These are phyloP conservation scores for Nematostella vectensis DNA, from an alignment of 92 coral and sea anemone genomes.

Conservation along the genomic window DNA sequence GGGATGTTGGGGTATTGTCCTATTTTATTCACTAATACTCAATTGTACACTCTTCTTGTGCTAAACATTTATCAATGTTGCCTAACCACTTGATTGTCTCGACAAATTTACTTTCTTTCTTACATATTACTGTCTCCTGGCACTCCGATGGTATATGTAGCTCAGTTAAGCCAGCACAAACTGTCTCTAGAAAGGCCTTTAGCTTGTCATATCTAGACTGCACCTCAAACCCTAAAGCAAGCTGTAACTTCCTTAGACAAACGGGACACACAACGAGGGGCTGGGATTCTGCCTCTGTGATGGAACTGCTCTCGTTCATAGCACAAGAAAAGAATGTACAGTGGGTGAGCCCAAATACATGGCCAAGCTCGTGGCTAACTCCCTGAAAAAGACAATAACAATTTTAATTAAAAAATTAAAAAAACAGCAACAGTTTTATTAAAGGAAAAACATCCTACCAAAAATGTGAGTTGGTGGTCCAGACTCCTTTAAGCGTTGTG, in stretches of 20 bases:
- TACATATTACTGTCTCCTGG: too few species aligned
- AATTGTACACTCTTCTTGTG: too few species aligned
- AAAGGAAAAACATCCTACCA: not conserved
- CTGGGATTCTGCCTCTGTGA: slow-evolving; percentile 72
- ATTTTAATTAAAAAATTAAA: not conserved
- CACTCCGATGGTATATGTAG: too few species aligned
- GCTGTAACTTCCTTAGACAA: slow-evolving; percentile 78
- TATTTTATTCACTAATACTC: too few species aligned
- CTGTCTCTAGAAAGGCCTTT: slow-evolving; percentile 23
- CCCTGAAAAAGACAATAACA: slow-evolving; percentile 35
- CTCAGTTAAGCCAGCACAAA: slow-evolving; percentile 1
- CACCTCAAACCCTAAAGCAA: slow-evolving; percentile 60
- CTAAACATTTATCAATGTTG: too few species aligned
- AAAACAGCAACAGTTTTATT: not conserved
- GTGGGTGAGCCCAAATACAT: slow-evolving; percentile 77
- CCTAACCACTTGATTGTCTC: too few species aligned
- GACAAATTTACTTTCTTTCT: too few species aligned
- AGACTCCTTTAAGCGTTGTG: not conserved
- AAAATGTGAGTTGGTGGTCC: too few species aligned
- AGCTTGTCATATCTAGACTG: slow-evolving; percentile 42
- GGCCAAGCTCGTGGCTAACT: slow-evolving; percentile 81
- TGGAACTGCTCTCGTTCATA: slow-evolving; percentile 82
- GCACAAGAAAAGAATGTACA: slow-evolving; percentile 86
- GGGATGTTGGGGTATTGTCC: too few species aligned
- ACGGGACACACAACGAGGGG: slow-evolving; percentile 85